Evolutionary conservation across 2,113 vertebrate species (phyloP).

Genomic region (Chionodraco myersi): DNA sequence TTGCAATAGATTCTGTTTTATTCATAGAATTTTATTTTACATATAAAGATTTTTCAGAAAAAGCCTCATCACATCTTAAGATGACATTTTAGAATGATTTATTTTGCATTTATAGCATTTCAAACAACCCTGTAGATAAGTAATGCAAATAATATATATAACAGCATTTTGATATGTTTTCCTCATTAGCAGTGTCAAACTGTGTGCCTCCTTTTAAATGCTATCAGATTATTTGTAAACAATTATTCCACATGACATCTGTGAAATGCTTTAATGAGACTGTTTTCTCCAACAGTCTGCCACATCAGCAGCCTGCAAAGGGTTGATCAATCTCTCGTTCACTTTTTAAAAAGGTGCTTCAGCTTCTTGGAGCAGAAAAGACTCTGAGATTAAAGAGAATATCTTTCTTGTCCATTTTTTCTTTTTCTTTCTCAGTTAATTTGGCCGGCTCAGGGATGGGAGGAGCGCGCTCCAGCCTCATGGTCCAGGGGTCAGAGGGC

Average conservation of each 20-base stretch:
- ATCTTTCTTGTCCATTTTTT: constrained; percentile 34
- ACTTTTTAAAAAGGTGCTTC: constrained; percentile 67
- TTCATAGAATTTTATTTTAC: constrained; percentile 18
- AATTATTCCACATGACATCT: constrained; percentile 35
- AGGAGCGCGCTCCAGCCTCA: constrained; percentile 87
- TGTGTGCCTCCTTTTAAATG: constrained; percentile 45
- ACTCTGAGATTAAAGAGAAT: constrained; percentile 33
- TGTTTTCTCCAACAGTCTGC: constrained; percentile 22
- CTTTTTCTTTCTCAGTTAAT: constrained; percentile 72
- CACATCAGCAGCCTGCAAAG: constrained; percentile 56
- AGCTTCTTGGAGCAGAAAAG: constrained; percentile 57
- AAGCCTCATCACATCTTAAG: constrained; percentile 8
- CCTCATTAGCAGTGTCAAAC: constrained; percentile 36
- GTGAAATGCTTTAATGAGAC: constrained; percentile 33
- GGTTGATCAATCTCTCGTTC: constrained; percentile 44
- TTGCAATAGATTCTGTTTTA: constrained; percentile 7
- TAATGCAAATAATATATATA: constrained; percentile 36
- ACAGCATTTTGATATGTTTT: constrained; percentile 21
- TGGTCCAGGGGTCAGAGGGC: constrained; percentile 90
- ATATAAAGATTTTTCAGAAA: constrained; percentile 21
- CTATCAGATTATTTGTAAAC: constrained; percentile 54
- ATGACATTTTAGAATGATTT: not conserved
- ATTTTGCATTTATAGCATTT: not conserved
- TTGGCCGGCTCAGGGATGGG: constrained; percentile 91
- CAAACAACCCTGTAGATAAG: constrained; percentile 34